These are phyloP conservation scores for Poecilia latipinna DNA, from an alignment of 2,113 vertebrate genomes.

Conservation along the genomic window DNA sequence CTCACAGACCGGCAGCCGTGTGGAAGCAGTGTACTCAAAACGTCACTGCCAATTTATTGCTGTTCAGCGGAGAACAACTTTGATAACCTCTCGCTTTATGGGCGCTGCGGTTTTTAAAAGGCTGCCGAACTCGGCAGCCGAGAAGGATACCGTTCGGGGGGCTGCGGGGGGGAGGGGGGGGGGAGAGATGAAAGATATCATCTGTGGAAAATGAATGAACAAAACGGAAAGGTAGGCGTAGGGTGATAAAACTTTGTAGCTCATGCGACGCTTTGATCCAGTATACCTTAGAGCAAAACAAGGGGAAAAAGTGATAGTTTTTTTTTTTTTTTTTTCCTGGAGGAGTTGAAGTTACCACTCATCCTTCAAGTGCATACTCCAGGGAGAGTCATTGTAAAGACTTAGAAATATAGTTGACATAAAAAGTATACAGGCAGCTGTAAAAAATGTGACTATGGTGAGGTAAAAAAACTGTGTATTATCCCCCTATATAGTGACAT, in stretches of 20 bases:
- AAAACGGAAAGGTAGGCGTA: constrained; percentile 56
- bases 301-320: constrained; percentile 19
- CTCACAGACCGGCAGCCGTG: constrained; percentile 48
- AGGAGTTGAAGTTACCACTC: constrained; percentile 2
- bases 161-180: constrained; percentile 45
- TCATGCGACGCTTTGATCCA: constrained; percentile 64
- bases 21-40: constrained; percentile 63
- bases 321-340: constrained; percentile 33
- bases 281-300: constrained; percentile 61
- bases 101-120: constrained; percentile 64
- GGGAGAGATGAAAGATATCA: constrained; percentile 72
- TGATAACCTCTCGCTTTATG: constrained; percentile 74
- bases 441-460: background rate
- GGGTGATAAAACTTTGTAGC: constrained; percentile 66
- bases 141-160: constrained; percentile 55
- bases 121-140: constrained; percentile 57
- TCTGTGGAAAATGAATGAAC: constrained; percentile 68
- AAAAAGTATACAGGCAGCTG: background rate
- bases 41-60: constrained; percentile 73
- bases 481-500: background rate
- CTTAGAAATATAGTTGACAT: background rate
- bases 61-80: constrained; percentile 59
- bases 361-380: background rate
- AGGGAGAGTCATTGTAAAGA: background rate
- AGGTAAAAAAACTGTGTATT: background rate